Evolutionary conservation across 2,113 vertebrate species (phyloP), one percentile per base, ranked within the genome.

Genomic region (Prunella himalayana): DNA sequence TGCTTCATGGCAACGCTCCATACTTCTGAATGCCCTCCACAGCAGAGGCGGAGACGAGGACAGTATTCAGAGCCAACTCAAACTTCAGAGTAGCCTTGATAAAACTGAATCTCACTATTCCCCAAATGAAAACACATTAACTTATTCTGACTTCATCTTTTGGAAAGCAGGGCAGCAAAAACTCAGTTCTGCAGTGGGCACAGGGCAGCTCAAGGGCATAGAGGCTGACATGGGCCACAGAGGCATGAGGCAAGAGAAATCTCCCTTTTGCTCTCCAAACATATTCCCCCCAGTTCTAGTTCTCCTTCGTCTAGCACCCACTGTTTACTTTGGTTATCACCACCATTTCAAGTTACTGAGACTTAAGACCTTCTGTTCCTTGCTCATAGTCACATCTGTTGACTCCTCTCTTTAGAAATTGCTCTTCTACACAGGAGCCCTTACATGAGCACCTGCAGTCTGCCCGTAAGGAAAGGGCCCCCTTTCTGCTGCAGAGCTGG

Each of bases 81-180:
- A 92, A 92, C 82, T 80, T 82, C 75, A 65, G 28, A 94, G 47
- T 27, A 54, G 71, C 30, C 68, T 73, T 54, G 90, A 94, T 82
- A 94, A 93, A 95, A 83, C 30, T 57, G 30, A 80, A 83, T 45
- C 63, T 82, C 2, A 2, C 35, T 60, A 69, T 63, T 17, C 50
- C 12, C 15, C 12, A 93, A 69, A 86, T 15, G 37, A 94, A 96
- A 95, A 91, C 68, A 88, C 77, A 90, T 69, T 68, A 63, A 88
- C 68, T 93, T 96, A 80, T 39, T 86, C n/a, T 93, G 79, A 96
- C 82, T 88, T 94, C 79, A 94, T 69, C 11, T 59, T 65, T 53
- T 39, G 50, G 66, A 64, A 79, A 24, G 10, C 4, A 14, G 31
- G 15, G 37, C 39, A 77, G 75, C 37, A 88, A 82, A 82, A 93